A percentile compares a stretch with the other conserved stretches of the same genome.
Conservation (phyloP, 2,113 vertebrate species). For the Collichthys lucidus region DNA sequence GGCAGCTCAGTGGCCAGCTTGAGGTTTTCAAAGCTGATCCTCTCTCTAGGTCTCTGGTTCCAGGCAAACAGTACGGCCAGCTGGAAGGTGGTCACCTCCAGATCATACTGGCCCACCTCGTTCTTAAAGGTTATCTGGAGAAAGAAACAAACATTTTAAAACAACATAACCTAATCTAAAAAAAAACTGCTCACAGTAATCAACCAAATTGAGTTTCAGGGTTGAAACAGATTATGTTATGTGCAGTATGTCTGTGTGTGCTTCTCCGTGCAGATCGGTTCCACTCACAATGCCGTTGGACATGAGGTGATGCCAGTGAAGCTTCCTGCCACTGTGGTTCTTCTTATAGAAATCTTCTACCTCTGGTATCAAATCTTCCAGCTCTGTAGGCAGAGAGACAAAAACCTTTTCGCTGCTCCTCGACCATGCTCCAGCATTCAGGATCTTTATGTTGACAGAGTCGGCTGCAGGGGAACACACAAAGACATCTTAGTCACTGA, state of each 20-base stretch:
- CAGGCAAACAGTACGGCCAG: constrained; percentile 97
- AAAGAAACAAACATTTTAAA: neutral
- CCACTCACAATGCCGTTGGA: constrained; percentile 98
- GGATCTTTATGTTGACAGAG: constrained; percentile 99
- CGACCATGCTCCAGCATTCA: constrained; percentile 98
- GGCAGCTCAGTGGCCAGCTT: constrained; percentile 98
- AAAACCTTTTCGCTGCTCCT: constrained; percentile 99
- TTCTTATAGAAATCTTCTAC: constrained; percentile 99
- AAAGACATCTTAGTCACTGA: neutral
- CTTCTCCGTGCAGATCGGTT: neutral
- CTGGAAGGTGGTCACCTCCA: constrained; percentile 99
- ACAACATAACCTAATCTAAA: neutral
- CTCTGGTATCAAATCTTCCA: constrained; percentile 98
- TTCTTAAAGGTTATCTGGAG: constrained; percentile 98
- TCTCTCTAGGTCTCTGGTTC: constrained; percentile 99
- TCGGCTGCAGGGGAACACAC: constrained; percentile 84
- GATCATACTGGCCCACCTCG: constrained; percentile 97
- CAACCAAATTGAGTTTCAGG: no score
- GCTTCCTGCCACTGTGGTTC: constrained; percentile 98
- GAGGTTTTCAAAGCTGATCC: constrained; percentile 99
- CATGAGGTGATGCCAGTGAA: constrained; percentile 99
- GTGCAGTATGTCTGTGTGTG: neutral
- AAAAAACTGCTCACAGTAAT: no score
- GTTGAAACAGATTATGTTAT: neutral
- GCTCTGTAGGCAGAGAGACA: constrained; percentile 95